Conservation (phyloP, 2,797 vertebrate species). For the Cynopterus sphinx region DNA sequence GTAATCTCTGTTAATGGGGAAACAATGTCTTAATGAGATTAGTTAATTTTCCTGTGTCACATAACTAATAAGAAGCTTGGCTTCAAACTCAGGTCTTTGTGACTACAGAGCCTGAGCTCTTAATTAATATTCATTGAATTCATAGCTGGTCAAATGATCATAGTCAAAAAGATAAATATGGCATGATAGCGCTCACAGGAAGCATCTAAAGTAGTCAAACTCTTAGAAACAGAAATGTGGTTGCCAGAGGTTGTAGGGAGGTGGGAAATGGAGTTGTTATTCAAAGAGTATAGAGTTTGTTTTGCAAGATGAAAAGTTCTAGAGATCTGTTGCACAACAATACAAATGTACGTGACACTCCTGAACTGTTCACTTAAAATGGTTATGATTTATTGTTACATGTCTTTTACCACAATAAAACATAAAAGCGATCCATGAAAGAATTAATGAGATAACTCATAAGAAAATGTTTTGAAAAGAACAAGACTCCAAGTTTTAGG, state of each 20-base stretch:
- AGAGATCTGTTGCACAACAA: background rate
- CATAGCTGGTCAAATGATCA: background rate
- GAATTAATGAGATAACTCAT: background rate
- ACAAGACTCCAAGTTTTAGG: background rate
- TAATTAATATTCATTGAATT: background rate
- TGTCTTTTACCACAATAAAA: background rate
- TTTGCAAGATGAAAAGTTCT: background rate
- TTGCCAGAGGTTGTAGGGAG: background rate
- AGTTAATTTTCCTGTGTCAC: background rate
- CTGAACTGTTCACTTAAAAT: background rate
- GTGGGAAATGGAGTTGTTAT: background rate
- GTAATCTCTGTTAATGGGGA: background rate
- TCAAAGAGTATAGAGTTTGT: background rate
- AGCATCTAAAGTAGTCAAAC: background rate
- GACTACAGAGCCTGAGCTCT: background rate
- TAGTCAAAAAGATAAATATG: background rate
- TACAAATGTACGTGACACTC: background rate
- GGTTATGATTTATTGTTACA: background rate
- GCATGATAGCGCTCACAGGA: background rate
- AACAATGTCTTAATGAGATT: background rate
- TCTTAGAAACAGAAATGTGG: background rate
- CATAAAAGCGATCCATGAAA: background rate
- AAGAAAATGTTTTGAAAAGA: background rate
- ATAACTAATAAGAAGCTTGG: background rate
- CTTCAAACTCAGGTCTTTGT: conserved; percentile 27